Evolutionary conservation across 2,113 vertebrate genomes (phyloP), one percentile per base, ranked within the genome.

Genomic region (Corythornis cristatus): DNA sequence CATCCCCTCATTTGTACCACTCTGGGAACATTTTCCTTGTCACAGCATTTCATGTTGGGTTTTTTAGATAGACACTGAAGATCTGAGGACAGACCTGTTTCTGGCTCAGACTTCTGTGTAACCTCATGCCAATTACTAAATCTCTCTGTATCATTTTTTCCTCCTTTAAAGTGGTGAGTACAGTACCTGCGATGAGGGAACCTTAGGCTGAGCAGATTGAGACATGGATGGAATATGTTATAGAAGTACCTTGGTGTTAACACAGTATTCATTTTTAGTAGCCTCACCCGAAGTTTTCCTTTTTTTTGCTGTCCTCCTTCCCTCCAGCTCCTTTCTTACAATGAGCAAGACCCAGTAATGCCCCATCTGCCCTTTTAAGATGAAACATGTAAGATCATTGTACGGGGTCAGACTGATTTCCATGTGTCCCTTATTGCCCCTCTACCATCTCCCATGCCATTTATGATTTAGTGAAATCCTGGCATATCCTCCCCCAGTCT

Each of bases 1-100:
- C 78, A 66, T 90, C 31, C 62, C 66, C 74, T 89, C 79, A 91
- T 95, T 93, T 95, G 89, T 85, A 73, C 42, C 37, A 20, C 28
- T 91, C 43, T 0, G 2, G 50, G 86, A 89, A 87, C 51, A 11
- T 50, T 87, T 84, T 51, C 58, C 71, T 83, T 64, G 74, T 87
- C 78, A 95, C 81, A 85, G 58, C 60, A 48, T 77, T 77, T 90
- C 40, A n/a, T 0, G 0, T 40, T 60, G 54, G 46, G 25, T 76
- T 92, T 84, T 92, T 67, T 64, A 87, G 89, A 46, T 17, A 72
- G 65, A 51, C 83, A 37, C 1, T 51, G 60, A 90, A 92, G 78
- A 92, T 91, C 84, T 85, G 84, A 92, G 58, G 2, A 2, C 64
- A 70, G 82, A 70, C 51, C 78, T 74, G 54, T 83, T 94, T 70